Percentiles rank a stretch among this genome's conserved stretches.
Conservation (phyloP, 2,797 vertebrate species). For the Pangasius larnaudii region DNA sequence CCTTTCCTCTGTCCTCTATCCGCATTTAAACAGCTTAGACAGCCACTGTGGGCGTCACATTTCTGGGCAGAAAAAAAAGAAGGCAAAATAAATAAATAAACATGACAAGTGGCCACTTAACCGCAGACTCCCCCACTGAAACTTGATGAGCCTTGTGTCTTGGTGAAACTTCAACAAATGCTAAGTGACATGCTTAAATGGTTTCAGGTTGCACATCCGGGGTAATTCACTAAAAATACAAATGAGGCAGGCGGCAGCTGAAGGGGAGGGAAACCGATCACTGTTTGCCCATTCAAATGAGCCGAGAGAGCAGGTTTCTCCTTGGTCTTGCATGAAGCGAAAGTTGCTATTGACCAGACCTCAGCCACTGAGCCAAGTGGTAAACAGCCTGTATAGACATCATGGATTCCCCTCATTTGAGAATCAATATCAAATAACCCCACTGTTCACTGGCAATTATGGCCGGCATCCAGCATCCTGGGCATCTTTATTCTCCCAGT, state of each 20-base stretch:
- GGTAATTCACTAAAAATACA: slow-evolving; percentile 84
- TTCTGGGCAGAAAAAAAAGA: slow-evolving; percentile 49
- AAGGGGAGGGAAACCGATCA: slow-evolving; percentile 71
- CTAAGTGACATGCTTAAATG: slow-evolving; percentile 81
- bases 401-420: slow-evolving; percentile 77
- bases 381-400: slow-evolving; percentile 74
- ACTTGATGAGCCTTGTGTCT: slow-evolving; percentile 76
- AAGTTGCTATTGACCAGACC: slow-evolving; percentile 49
- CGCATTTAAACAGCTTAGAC: slow-evolving; percentile 67
- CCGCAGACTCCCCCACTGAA: slow-evolving; percentile 74
- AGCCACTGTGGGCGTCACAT: slow-evolving; percentile 41
- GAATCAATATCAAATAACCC: slow-evolving; percentile 84
- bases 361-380: slow-evolving; percentile 56
- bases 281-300: slow-evolving; percentile 72
- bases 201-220: slow-evolving; percentile 81
- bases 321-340: slow-evolving; percentile 36
- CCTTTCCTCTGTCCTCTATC: slow-evolving; percentile 43
- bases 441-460: slow-evolving; percentile 78
- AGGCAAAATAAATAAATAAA: slow-evolving; percentile 76
- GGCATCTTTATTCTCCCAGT: slow-evolving; percentile 70
- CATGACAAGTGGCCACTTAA: slow-evolving; percentile 82
- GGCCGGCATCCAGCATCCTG: slow-evolving; percentile 64
- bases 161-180: slow-evolving; percentile 78
- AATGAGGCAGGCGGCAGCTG: slow-evolving; percentile 69
- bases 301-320: slow-evolving; percentile 38